Evolutionary conservation across 2,888 invertebrate genomes (phyloP).

Genomic region (Luperina nickerlii): DNA sequence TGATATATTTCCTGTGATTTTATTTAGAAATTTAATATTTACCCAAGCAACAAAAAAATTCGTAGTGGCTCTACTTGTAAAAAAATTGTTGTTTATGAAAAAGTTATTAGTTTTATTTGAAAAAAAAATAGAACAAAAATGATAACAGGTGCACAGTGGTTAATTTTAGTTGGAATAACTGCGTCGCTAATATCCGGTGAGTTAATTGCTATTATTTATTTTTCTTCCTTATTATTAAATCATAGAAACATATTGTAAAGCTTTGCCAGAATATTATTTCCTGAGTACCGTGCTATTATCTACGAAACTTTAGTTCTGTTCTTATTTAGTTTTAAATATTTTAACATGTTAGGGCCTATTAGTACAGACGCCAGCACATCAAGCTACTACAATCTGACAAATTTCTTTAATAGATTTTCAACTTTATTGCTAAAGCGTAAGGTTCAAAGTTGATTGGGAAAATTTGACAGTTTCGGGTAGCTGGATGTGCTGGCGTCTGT

Average conservation of each 20-base stretch:
- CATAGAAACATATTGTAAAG: background rate
- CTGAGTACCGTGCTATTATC: background rate
- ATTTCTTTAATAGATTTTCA: too few species aligned
- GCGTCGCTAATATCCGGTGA: slow-evolving; percentile 83
- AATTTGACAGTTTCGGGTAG: too few species aligned
- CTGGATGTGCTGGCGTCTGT: too few species aligned
- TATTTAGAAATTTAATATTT: slow-evolving; percentile 1
- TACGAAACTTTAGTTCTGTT: background rate
- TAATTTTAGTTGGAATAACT: slow-evolving; percentile 83
- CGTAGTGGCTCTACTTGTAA: slow-evolving; percentile 12
- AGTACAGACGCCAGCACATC: too few species aligned
- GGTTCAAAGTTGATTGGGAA: too few species aligned
- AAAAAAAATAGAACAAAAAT: slow-evolving; percentile 69
- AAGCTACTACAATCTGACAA: too few species aligned
- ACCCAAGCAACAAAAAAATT: too few species aligned
- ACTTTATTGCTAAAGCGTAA: too few species aligned
- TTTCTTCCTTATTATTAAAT: background rate
- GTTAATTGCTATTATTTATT: slow-evolving; percentile 51
- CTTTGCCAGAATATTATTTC: background rate
- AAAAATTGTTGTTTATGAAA: slow-evolving; percentile 27
- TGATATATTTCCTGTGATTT: slow-evolving; percentile 54
- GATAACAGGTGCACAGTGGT: slow-evolving; percentile 81
- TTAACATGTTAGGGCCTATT: too few species aligned
- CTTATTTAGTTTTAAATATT: background rate
- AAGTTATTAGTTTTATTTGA: slow-evolving; percentile 25